These are phyloP conservation scores for Periophthalmus modestus DNA, from an alignment of 2,113 vertebrate species.

Conservation along the genomic window DNA sequence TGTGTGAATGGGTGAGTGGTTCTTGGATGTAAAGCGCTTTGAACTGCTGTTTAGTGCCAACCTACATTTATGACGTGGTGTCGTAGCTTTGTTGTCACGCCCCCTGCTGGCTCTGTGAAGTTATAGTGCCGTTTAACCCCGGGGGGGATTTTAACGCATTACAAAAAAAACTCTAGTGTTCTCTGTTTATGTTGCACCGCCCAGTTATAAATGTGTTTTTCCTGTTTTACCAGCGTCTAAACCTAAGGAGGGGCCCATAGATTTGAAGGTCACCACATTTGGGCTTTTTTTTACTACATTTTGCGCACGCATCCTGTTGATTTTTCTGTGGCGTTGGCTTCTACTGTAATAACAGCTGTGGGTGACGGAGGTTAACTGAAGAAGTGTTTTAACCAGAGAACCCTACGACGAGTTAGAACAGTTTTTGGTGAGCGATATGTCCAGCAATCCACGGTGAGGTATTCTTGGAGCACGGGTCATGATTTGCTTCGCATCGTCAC, in stretches of 20 bases:
- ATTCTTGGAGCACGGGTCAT: too few relatives aligned
- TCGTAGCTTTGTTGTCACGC: not conserved
- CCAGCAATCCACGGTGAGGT: too few relatives aligned
- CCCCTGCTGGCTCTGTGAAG: not conserved
- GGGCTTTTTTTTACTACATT: not conserved
- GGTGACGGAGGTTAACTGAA: too few relatives aligned
- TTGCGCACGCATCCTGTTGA: not conserved
- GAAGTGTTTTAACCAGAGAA: too few relatives aligned
- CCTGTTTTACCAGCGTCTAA: constrained; percentile 4
- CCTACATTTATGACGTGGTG: not conserved
- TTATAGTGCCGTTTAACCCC: not conserved
- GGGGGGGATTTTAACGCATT: not conserved
- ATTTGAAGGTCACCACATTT: not conserved
- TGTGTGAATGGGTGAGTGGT: too few relatives aligned
- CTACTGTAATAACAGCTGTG: too few relatives aligned
- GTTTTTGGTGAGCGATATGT: too few relatives aligned
- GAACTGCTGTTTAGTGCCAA: not conserved
- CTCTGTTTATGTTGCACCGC: not conserved
- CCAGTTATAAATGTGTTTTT: not conserved
- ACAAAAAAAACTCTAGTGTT: not conserved
- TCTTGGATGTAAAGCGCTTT: too few relatives aligned
- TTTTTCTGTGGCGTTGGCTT: not conserved
- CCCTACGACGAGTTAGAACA: too few relatives aligned
- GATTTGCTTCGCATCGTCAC: too few relatives aligned
- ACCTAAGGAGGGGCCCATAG: not conserved